A percentile compares a stretch with the other conserved stretches of the same genome.
Conservation (phyloP, 2,888 invertebrate species). For the Chymomyza fuscimana region DNA sequence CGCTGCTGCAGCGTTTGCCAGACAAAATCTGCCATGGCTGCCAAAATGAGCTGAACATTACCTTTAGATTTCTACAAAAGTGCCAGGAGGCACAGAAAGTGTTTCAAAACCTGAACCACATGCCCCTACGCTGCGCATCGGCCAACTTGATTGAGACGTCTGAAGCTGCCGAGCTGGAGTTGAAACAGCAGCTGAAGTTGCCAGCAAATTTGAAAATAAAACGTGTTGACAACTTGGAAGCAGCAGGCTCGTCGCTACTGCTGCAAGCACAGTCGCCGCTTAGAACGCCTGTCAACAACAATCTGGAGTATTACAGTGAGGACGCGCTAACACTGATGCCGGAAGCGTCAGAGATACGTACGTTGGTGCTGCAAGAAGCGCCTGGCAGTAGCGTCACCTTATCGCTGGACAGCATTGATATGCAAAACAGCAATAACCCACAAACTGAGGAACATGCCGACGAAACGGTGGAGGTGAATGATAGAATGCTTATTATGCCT, state of each 20-base stretch:
- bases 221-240: conserved; percentile 35
- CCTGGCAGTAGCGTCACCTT: not conserved
- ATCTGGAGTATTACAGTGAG: not conserved
- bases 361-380: conserved; percentile 1
- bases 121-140: conserved; percentile 39
- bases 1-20: conserved; percentile 69
- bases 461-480: not conserved
- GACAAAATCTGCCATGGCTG: conserved; percentile 77
- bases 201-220: conserved; percentile 69
- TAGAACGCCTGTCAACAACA: not conserved
- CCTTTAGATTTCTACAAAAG: conserved; percentile 77
- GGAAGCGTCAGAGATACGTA: not conserved
- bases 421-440: not conserved
- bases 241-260: not conserved
- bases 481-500: not conserved
- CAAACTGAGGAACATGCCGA: not conserved
- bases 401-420: not conserved
- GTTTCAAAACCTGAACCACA: conserved; percentile 59
- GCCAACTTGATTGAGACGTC: conserved; percentile 33
- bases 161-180: conserved; percentile 25
- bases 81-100: conserved; percentile 76
- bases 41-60: conserved; percentile 70
- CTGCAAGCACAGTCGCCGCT: not conserved
- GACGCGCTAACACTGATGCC: not conserved
- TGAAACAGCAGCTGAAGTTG: conserved; percentile 60